Evolutionary conservation across 1,140 invertebrate species (phyloP).

Genomic region (Caenorhabditis remanei): DNA sequence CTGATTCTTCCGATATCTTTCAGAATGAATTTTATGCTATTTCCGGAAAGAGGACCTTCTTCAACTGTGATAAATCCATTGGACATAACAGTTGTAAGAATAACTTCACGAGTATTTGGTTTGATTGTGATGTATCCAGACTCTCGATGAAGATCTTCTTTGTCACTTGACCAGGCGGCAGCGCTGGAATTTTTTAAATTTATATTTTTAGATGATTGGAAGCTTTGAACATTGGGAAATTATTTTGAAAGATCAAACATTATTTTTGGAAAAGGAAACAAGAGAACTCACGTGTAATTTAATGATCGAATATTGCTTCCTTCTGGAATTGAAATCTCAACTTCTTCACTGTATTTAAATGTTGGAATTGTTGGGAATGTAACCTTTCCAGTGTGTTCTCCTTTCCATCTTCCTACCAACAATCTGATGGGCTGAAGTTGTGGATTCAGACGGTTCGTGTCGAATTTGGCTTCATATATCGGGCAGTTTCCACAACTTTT

Average conservation of each 20-base stretch:
- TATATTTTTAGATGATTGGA: too few relatives aligned
- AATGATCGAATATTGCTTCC: slow-evolving; percentile 14
- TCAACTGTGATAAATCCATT: slow-evolving; percentile 43
- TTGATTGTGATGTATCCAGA: slow-evolving; percentile 33
- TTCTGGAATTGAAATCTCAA: slow-evolving; percentile 35
- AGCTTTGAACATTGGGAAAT: too few relatives aligned
- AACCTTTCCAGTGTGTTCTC: slow-evolving; percentile 41
- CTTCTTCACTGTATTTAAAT: slow-evolving; percentile 32
- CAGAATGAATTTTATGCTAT: slow-evolving; percentile 21
- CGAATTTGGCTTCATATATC: neutral
- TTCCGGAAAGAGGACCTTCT: slow-evolving; percentile 15
- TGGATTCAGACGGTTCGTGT: slow-evolving; percentile 22
- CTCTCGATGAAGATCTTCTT: slow-evolving; percentile 42
- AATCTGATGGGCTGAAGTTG: slow-evolving; percentile 13
- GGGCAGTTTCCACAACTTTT: slow-evolving; percentile 43
- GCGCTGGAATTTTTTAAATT: slow-evolving; percentile 6
- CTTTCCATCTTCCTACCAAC: slow-evolving; percentile 37
- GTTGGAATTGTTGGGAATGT: slow-evolving; percentile 44
- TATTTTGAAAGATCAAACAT: neutral
- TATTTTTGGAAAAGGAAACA: neutral
- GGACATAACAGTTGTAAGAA: slow-evolving; percentile 28
- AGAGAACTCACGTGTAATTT: slow-evolving; percentile 5
- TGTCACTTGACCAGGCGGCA: slow-evolving; percentile 42
- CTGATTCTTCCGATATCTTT: slow-evolving; percentile 53
- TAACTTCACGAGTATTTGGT: slow-evolving; percentile 28